Conservation (phyloP, 2,797 vertebrate genomes). For the Coregonus sp. region DNA sequence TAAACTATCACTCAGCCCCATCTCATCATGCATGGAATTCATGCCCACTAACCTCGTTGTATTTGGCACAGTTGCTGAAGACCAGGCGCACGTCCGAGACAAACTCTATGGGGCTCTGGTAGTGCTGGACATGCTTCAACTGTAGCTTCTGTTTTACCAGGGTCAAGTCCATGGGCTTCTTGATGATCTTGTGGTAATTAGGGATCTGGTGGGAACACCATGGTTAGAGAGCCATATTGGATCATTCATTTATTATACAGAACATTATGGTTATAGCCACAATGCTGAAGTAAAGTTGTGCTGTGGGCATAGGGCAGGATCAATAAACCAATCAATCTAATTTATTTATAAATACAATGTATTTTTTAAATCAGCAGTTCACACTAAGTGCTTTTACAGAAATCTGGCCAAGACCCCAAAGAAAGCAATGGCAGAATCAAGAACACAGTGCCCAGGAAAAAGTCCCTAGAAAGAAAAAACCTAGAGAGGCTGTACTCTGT, state of each 20-base stretch:
- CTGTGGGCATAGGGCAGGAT: background rate
- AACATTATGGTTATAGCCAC: background rate
- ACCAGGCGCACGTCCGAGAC: conserved; percentile 93
- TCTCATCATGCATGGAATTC: background rate
- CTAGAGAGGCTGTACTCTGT: too few relatives aligned
- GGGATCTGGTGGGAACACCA: conserved; percentile 83
- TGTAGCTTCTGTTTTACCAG: conserved; percentile 94
- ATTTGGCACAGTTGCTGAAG: conserved; percentile 98
- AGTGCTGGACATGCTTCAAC: conserved; percentile 89
- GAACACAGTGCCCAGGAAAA: background rate
- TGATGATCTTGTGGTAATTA: conserved; percentile 99
- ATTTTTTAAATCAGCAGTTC: background rate
- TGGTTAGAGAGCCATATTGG: background rate
- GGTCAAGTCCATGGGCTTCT: conserved; percentile 98
- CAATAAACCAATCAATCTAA: background rate
- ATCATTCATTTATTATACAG: background rate
- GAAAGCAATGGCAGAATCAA: background rate
- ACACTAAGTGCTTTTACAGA: background rate
- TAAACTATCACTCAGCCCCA: background rate
- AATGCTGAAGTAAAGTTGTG: background rate
- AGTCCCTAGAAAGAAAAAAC: background rate
- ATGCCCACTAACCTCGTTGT: conserved; percentile 94
- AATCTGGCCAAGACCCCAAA: background rate
- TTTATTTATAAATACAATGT: too few relatives aligned
- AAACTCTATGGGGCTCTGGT: conserved; percentile 88